phyloP scores from a whole-genome alignment of 1,140 invertebrate genomes.

The Ephestia elutella region DNA sequence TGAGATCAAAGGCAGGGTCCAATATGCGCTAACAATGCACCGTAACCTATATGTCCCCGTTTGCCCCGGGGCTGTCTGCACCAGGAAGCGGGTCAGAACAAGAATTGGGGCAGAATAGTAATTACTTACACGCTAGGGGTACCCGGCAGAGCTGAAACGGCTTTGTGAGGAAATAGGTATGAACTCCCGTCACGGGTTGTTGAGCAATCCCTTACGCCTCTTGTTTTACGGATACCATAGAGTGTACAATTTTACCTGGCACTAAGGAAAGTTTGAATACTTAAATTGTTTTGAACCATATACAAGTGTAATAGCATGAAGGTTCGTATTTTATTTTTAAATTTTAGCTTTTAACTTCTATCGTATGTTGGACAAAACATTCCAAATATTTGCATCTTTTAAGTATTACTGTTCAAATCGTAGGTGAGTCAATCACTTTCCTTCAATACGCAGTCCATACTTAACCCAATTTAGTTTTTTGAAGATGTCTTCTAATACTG shows the following conservation, averaged over 20 bases:
- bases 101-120: slow-evolving; percentile 52
- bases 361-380: too few species aligned
- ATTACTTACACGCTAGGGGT: slow-evolving; percentile 40
- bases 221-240: background rate
- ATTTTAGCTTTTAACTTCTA: too few species aligned
- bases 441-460: too few species aligned
- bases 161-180: slow-evolving; percentile 35
- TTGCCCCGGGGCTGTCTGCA: slow-evolving; percentile 10
- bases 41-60: background rate
- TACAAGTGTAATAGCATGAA: too few species aligned
- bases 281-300: too few species aligned
- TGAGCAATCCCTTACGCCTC: slow-evolving; percentile 22
- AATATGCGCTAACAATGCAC: slow-evolving; percentile 1
- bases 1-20: background rate
- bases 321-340: too few species aligned
- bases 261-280: background rate
- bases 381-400: too few species aligned
- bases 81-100: slow-evolving; percentile 40
- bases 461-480: too few species aligned
- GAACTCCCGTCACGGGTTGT: slow-evolving; percentile 37
- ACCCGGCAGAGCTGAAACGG: slow-evolving; percentile 37
- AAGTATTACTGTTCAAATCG: too few species aligned
- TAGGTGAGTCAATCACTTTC: too few species aligned
- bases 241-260: background rate
- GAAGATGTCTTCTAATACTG: too few species aligned